Evolutionary conservation across 2,888 invertebrate species (phyloP), one percentile per base, ranked within the genome.

Genomic region (Chironomus tentans): DNA sequence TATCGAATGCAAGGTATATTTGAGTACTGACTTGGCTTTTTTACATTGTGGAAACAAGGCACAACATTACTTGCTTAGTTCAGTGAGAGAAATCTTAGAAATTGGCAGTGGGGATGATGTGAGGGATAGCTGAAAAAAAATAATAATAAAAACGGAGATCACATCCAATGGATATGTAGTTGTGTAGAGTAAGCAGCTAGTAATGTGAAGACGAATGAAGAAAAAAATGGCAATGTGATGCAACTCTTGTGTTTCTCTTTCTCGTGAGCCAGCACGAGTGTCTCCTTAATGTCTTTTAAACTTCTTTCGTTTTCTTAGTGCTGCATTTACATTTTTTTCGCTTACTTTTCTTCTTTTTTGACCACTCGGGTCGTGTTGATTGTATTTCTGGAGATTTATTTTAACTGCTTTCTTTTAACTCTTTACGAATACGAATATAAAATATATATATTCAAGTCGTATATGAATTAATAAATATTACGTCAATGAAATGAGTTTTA

Each of bases 1-100:
- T 72, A 62, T 50, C 62, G 72, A 72, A 62, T 50, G 61, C 22
- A 72, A 72, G 61, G 21, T 28, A 72, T 65, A 24, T 65, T 65
- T 21, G 13, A 65, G 65, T 65, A 65, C 65, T 65, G 65, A 65
- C 24, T 18, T 15, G 15, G 18, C 10, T 38, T 38, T 38, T 15
- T 50, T 50, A 56, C 7, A 56, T 21, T 18, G 65, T 65, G 21
- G 22, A 24, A 24, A 65, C 18, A 65, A 65, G 24, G 65, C 22
- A 65, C 21, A 62, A 38, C 18, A 62, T 65, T 65, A 22, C 65
- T 65, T 24, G 65, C 24, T 65, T 65, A 65, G 65, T 21, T 24
- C 24, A 21, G 65, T 56, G 65, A 65, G 65, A 65, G 65, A 65
- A 65, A 65, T 65, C 56, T 56, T 56, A 56, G 56, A 56, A 56